Evolutionary conservation across 2,888 invertebrate species (phyloP).

Genomic region (Lymantria dispar): DNA sequence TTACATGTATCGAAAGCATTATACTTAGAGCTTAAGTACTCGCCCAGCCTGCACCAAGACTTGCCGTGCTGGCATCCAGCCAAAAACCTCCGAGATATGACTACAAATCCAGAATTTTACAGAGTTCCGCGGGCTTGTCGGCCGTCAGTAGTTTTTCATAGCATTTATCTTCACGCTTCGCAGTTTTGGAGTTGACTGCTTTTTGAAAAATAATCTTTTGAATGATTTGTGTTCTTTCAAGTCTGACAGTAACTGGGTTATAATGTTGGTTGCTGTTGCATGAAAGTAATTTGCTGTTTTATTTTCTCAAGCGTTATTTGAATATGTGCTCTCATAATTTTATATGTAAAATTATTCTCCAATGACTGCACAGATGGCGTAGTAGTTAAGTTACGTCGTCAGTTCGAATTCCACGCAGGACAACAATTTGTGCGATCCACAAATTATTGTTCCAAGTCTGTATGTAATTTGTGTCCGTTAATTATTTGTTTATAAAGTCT

Average conservation of each 20-base stretch:
- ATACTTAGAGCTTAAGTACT: conserved; percentile 7
- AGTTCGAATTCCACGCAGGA: too few relatives aligned
- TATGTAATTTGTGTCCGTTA: too few relatives aligned
- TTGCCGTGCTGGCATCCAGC: conserved; percentile 29
- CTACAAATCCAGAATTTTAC: conserved; percentile 30
- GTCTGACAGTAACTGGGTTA: conserved; percentile 1
- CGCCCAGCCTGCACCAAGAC: conserved; percentile 4
- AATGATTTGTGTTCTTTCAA: conserved; percentile 12
- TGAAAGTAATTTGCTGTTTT: not conserved
- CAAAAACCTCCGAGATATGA: conserved; percentile 38
- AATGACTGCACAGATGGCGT: too few relatives aligned
- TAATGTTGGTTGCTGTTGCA: not conserved
- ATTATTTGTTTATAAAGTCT: too few relatives aligned
- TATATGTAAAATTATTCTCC: too few relatives aligned
- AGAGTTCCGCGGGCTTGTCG: conserved; percentile 29
- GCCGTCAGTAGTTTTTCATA: conserved; percentile 17
- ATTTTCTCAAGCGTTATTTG: not conserved
- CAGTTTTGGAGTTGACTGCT: conserved; percentile 17
- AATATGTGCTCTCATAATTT: not conserved
- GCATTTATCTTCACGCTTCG: conserved; percentile 35
- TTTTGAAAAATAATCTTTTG: conserved; percentile 8
- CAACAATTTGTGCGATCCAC: too few relatives aligned
- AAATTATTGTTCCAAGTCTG: too few relatives aligned
- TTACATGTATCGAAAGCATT: conserved; percentile 9
- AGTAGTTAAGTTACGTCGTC: too few relatives aligned